These are phyloP conservation scores for Pseudorhiza aurosa DNA, from an alignment of 30 jellyfish, hydroid and myxozoan species.

Conservation along the genomic window DNA sequence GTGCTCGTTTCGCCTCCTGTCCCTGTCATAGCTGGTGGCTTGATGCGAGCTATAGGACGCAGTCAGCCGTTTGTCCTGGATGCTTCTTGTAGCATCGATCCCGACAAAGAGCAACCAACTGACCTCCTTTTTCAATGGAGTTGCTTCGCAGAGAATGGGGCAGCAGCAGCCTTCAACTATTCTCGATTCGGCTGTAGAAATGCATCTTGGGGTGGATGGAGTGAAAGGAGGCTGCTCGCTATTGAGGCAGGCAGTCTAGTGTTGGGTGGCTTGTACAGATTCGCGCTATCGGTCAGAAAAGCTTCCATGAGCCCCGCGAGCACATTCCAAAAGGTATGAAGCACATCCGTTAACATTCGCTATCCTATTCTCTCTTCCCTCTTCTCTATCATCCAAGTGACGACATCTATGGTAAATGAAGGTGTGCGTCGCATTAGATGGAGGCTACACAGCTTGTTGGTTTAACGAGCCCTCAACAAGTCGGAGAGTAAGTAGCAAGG, in stretches of 20 bases:
- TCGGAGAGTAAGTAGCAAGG: no score
- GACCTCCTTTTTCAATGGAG: slow-evolving; percentile 52
- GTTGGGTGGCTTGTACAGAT: not conserved
- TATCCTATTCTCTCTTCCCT: no score
- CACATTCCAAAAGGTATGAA: slow-evolving; percentile 57
- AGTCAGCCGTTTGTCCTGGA: slow-evolving; percentile 58
- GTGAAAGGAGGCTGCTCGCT: not conserved
- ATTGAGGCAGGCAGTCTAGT: slow-evolving; percentile 28
- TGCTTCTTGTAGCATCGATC: slow-evolving; percentile 71
- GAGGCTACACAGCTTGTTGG: no score
- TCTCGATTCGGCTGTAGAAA: slow-evolving; percentile 1
- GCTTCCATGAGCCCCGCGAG: slow-evolving; percentile 17
- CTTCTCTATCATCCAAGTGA: no score
- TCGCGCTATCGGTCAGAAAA: slow-evolving; percentile 20
- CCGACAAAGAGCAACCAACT: slow-evolving; percentile 31
- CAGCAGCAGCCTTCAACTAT: not conserved
- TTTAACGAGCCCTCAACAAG: no score
- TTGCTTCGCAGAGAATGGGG: slow-evolving; percentile 1
- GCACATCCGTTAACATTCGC: no score
- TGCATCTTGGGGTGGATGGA: slow-evolving; percentile 20
- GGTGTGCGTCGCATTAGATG: no score
- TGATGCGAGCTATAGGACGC: slow-evolving; percentile 48
- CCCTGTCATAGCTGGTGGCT: slow-evolving; percentile 87
- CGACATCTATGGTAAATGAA: no score
- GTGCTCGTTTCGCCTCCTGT: slow-evolving; percentile 66